Conservation (phyloP, 1,140 invertebrate genomes). For the Drosophila parvula region DNA sequence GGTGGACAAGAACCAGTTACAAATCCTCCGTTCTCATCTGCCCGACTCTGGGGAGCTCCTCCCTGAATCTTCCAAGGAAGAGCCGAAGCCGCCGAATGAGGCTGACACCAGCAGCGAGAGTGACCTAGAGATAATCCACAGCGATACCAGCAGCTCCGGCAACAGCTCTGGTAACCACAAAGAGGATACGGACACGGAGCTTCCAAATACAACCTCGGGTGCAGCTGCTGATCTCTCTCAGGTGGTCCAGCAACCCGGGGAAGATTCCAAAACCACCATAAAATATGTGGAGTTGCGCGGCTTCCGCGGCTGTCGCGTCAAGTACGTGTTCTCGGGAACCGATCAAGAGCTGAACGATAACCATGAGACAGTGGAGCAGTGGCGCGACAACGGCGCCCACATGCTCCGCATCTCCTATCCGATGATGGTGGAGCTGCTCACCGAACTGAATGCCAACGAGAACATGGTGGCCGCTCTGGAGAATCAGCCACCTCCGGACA, state of each 20-base stretch:
- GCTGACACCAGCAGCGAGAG: conserved; percentile 20
- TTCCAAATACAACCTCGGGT: not conserved
- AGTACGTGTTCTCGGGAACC: conserved; percentile 26
- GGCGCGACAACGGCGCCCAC: not conserved
- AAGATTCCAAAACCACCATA: not conserved
- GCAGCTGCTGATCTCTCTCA: not conserved
- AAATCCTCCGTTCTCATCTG: conserved; percentile 47
- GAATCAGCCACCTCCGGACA: not conserved
- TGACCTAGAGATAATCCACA: not conserved
- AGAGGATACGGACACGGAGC: not conserved
- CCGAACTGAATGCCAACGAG: conserved; percentile 43
- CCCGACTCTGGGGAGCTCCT: not conserved
- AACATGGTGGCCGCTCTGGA: conserved; percentile 32
- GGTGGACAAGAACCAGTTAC: conserved; percentile 18
- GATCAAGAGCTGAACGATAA: conserved; percentile 36
- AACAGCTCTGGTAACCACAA: not conserved
- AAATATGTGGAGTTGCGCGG: conserved; percentile 27
- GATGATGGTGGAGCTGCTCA: conserved; percentile 48
- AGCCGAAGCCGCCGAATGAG: not conserved
- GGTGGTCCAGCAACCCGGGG: not conserved
- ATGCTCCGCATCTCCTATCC: conserved; percentile 42
- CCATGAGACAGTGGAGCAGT: conserved; percentile 5
- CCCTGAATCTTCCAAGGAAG: not conserved
- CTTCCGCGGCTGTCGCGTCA: conserved; percentile 33
- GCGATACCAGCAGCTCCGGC: conserved; percentile 9